Evolutionary conservation across 2,888 invertebrate genomes (phyloP), one percentile per base, ranked within the genome.

Genomic region (Periphyllus acericola): DNA sequence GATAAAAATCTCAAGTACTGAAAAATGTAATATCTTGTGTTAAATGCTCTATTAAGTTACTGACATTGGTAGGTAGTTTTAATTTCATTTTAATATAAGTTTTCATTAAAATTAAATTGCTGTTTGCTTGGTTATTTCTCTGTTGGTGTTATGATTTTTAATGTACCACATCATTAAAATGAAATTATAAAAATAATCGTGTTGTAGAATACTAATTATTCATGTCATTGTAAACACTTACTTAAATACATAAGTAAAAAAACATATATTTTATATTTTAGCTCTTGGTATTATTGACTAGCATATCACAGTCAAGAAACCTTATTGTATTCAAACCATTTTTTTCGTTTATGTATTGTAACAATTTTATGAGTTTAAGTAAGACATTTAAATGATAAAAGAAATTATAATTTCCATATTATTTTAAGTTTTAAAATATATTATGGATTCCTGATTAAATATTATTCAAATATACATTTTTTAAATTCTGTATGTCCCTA

Each of bases 1-100:
- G 86, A 86, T 80, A 86, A 71, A 85, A 78, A 66, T 85, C 46
- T 66, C 32, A 78, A 78, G 40, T 85, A 68, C 60, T 84, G 40
- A 76, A 68, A n/a, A 46, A 78, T 76, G 19, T 46, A 84, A 25
- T 60, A 60, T 84, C 46, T 32, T 84, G 84, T 78, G 40, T 84
- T 84, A 25, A 68, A 21, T 46, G 17, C 46, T 68, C n/a, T 68
- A 84, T 78, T 84, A 82, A 52, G 52, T 46, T 32, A 72, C 34
- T 52, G 14, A 1, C n/a, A 72, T 32, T 55, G 8, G 17, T 14
- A 29, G 9, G 71, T 71, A 17, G 71, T 71, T 75, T 75, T n/a
- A 32, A 52, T 72, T 21, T 72, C 8, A 36, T 72, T 72, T 29
- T 29, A 29, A 32, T 46, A 46, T 75, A 46, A 75, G 46, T 46